Evolutionary conservation across 2,113 vertebrate species (phyloP).

Genomic region (Mustelus asterias): DNA sequence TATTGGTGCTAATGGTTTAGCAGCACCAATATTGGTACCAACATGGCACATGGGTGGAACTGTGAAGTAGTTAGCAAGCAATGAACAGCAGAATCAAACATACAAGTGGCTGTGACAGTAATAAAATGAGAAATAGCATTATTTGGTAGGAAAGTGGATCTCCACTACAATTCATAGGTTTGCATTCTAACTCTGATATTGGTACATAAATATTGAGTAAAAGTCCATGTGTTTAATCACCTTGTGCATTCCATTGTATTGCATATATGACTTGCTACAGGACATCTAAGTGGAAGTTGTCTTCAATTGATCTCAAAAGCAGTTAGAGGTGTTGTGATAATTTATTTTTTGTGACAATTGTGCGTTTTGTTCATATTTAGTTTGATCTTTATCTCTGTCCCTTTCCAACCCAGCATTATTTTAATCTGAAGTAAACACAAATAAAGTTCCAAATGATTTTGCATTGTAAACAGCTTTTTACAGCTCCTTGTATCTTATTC

Average conservation of each 20-base stretch:
- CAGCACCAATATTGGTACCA: not conserved
- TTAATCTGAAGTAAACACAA: not conserved
- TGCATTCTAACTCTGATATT: not conserved
- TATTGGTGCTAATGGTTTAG: not conserved
- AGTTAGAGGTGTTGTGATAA: not conserved
- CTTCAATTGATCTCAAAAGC: not conserved
- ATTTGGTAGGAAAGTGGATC: not conserved
- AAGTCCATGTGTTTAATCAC: not conserved
- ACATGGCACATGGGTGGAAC: not conserved
- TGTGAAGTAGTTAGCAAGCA: not conserved
- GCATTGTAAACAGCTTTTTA: not conserved
- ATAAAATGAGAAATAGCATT: not conserved
- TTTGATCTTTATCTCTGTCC: not conserved
- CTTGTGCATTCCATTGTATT: not conserved
- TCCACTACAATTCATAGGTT: not conserved
- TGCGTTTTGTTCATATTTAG: not conserved
- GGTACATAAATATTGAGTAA: not conserved
- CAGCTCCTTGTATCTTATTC: not conserved
- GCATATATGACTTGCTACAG: not conserved
- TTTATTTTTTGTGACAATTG: not conserved
- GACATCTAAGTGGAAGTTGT: not conserved
- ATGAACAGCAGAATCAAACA: not conserved
- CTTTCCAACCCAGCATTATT: not conserved
- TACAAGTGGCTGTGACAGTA: not conserved
- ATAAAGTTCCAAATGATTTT: not conserved